These are phyloP conservation scores for Porites divaricata DNA, from an alignment of 92 coral and sea anemone genomes.

Conservation along the genomic window DNA sequence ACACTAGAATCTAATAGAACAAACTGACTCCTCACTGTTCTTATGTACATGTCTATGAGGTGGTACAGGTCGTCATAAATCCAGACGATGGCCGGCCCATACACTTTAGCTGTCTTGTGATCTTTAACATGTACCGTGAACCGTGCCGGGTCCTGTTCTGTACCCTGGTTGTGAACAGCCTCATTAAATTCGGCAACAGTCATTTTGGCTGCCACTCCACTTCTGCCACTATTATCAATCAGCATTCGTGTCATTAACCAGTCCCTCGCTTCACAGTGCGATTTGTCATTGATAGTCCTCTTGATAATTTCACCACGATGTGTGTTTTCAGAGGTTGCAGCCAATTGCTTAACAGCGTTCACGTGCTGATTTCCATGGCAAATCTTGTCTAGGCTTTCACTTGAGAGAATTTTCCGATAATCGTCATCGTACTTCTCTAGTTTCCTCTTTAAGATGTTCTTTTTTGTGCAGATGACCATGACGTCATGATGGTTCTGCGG, in stretches of 20 bases:
- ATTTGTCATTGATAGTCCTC: constrained; percentile 36
- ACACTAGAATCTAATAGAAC: constrained; percentile 5
- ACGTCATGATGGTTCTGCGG: constrained; percentile 7
- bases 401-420: constrained; percentile 36
- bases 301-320: constrained; percentile 1
- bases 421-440: constrained; percentile 37
- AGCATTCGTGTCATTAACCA: constrained; percentile 55
- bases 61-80: constrained; percentile 44
- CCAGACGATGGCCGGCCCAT: constrained; percentile 67
- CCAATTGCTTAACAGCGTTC: constrained; percentile 44
- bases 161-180: constrained; percentile 48
- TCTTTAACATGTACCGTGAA: constrained; percentile 53
- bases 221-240: constrained; percentile 64
- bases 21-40: constrained; percentile 48
- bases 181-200: constrained; percentile 54
- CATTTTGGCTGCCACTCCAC: constrained; percentile 64
- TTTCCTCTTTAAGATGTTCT: too few species aligned
- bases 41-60: constrained; percentile 46
- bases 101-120: constrained; percentile 52
- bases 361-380: constrained; percentile 54
- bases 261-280: constrained; percentile 56
- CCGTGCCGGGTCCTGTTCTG: constrained; percentile 54
- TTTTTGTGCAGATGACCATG: constrained; percentile 7
- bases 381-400: constrained; percentile 44
- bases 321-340: constrained; percentile 17